Evolutionary conservation across 2,888 invertebrate genomes (phyloP).

Genomic region (Zeuzera pyrina): DNA sequence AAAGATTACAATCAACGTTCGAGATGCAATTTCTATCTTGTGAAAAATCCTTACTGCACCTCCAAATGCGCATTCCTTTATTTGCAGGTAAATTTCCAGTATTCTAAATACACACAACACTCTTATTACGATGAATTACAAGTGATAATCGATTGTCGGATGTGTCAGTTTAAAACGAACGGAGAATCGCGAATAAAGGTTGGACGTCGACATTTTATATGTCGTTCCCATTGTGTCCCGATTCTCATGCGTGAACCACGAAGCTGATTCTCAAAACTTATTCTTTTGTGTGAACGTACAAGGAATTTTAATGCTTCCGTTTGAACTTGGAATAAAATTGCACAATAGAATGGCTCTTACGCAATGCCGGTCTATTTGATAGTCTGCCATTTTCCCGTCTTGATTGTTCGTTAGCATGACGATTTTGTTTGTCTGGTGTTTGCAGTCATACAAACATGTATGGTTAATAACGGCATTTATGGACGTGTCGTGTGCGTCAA

Average conservation of each 20-base stretch:
- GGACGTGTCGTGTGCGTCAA: no score
- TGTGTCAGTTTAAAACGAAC: conserved; percentile 6
- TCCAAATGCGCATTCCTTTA: conserved; percentile 31
- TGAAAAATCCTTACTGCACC: no score
- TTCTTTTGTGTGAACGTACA: conserved; percentile 63
- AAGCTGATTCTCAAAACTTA: conserved; percentile 62
- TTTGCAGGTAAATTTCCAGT: conserved; percentile 17
- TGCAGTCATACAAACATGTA: no score
- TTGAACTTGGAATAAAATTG: conserved; percentile 54
- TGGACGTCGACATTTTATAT: conserved; percentile 30
- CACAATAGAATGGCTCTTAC: conserved; percentile 50
- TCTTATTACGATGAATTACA: conserved; percentile 6
- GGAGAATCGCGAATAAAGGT: conserved; percentile 9
- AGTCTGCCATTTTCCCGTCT: no score
- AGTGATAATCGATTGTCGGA: conserved; percentile 9
- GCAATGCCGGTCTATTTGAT: conserved; percentile 41
- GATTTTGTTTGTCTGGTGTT: no score
- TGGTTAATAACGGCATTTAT: no score
- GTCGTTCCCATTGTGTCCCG: conserved; percentile 43
- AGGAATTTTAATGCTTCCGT: conserved; percentile 70
- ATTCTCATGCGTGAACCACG: conserved; percentile 58
- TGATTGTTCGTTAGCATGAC: no score
- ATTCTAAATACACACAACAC: conserved; percentile 3
- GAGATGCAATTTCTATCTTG: no score
- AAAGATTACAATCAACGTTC: no score